Base-by-base conservation (phyloP, 1,140 invertebrate species). In the Periplaneta americana region DNA sequence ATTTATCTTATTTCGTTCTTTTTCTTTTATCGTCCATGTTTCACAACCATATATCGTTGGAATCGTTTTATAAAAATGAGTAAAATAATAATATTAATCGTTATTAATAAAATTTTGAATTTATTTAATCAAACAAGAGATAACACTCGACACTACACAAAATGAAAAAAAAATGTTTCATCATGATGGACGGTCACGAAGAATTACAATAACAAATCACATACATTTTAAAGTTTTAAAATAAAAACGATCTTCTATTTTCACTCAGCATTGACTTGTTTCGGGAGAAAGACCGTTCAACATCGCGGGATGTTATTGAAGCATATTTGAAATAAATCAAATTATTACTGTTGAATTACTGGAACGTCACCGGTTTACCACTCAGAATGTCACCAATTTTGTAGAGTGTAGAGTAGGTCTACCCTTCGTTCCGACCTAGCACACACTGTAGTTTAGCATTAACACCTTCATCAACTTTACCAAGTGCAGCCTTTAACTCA, bases 141-240 rank as follows among this genome's bases (percentile, higher is more conserved):
- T n/a, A n/a, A n/a, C n/a, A n/a, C n/a, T n/a, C n/a, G n/a, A n/a
- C n/a, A n/a, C n/a, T n/a, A n/a, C n/a, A n/a, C n/a, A n/a, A n/a
- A n/a, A n/a, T n/a, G n/a, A 10, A 13, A 31, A 74, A 74, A 13
- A 13, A 74, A 74, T 74, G 74, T 74, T 31, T 28, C 74, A 74
- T 10, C 32, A 28, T 74, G 10, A 74, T 74, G n/a, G 74, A 31
- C 74, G n/a, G 32, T 74, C 74, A n/a, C 22, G 32, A 74, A 74
- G 74, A 74, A 74, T 74, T 74, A 74, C 74, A 74, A 74, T 74
- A 74, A 31, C n/a, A n/a, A n/a, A n/a, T n/a, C n/a, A n/a, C n/a
- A n/a, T n/a, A n/a, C n/a, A n/a, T n/a, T n/a, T n/a, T 9, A 13
- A 75, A 75, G 74, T 75, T 28, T 75, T 75, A 1, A 75, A 15